phyloP scores from a whole-genome alignment of 2,113 vertebrate species.

The Camelus dromedarius region DNA sequence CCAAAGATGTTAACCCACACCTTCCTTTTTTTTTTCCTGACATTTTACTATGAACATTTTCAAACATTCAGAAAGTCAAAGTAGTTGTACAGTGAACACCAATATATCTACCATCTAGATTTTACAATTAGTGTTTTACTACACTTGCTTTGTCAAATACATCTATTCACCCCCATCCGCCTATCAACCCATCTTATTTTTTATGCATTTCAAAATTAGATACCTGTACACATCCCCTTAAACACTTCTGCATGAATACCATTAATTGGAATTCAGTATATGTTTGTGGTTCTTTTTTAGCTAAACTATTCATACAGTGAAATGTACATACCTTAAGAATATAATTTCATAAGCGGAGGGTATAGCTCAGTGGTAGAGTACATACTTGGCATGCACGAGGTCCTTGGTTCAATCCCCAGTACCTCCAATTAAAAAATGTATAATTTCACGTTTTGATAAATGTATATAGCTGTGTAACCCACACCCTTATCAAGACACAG shows the following conservation, averaged over 20 bases:
- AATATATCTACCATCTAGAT: constrained; percentile 1
- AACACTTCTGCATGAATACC: neutral
- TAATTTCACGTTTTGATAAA: constrained; percentile 46
- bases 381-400: too few relatives aligned
- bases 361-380: too few relatives aligned
- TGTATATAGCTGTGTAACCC: neutral
- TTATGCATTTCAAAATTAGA: constrained; percentile 48
- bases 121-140: constrained; percentile 36
- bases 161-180: neutral
- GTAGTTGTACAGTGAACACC: neutral
- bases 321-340: neutral
- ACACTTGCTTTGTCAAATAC: neutral
- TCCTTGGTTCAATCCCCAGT: too few relatives aligned
- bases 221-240: neutral
- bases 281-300: constrained; percentile 29
- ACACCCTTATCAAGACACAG: neutral
- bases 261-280: neutral
- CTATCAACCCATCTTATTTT: neutral
- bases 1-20: neutral
- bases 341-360: neutral
- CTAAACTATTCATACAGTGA: constrained; percentile 30
- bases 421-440: neutral
- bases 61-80: constrained; percentile 44
- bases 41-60: constrained; percentile 29
- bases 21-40: neutral